Evolutionary conservation across 1,140 invertebrate genomes (phyloP), one percentile per base, ranked within the genome.

Genomic region (Callitettix versicolor): DNA sequence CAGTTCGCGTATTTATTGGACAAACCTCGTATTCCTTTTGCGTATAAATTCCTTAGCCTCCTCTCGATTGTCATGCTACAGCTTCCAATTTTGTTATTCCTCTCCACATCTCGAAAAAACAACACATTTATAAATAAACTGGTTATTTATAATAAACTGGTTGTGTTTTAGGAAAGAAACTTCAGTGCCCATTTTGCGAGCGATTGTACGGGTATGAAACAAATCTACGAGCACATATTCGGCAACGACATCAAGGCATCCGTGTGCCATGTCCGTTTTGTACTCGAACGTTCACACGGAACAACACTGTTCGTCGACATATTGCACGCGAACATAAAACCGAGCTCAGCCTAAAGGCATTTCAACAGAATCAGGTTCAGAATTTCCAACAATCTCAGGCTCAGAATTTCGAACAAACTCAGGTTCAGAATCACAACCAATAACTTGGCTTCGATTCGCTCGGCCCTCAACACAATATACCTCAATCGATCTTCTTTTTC

Each of bases 161-260:
- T 40, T 57, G 51, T 46, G 7, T 53, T 53, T 0, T 72, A 90
- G 88, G 86, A 61, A 91, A 89, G 71, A 91, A 91, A 71, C 73
- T 93, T 57, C 90, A 91, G 73, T 93, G 89, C 71, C 85, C 89
- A 64, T 91, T 87, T 69, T 93, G 89, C 75, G 88, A 92, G 70
- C 79, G 88, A 63, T 74, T 91, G n/a, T 93, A 93, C 70, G 88
- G 89, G 36, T 92, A 93, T 69, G 88, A 93, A 75, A 93, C 88
- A 66, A 93, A 93, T 68, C 71, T 93, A 64, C 80, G 89, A 40
- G 89, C 89, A 41, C 89, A 93, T 70, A 91, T 93, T 66, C 73
- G 88, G 44, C 88, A 91, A 67, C 80, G 88, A 63, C 88, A 93
- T 71, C 88, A 91, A 71, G 89, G 89, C 40, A 91, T 91, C 58